Evolutionary conservation across 2,888 invertebrate genomes (phyloP), one percentile per base, ranked within the genome.

Genomic region (Scotopteryx bipunctaria): DNA sequence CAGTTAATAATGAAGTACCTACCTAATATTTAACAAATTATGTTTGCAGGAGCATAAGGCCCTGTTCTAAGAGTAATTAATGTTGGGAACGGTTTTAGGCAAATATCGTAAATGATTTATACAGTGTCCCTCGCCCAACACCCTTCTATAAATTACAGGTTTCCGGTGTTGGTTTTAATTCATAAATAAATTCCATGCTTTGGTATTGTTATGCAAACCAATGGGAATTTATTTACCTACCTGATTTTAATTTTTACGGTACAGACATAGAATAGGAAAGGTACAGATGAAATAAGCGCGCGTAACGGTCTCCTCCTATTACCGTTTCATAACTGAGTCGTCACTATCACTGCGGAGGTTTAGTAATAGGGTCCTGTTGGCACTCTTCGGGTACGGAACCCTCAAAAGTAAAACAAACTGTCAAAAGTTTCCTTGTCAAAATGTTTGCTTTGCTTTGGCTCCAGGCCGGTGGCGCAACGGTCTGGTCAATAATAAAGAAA

Each of bases 71-170:
- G n/a, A n/a, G n/a, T n/a, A n/a, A 69, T 67, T 50, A 64, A 65
- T 63, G 63, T 51, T 44, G 49, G 46, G 51, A 58, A 61, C 61
- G 57, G 56, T 46, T 54, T 57, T 58, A 53, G 55, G 51, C 62
- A 65, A 68, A 68, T 69, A 74, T 68, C 54, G 58, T 59, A 47
- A 61, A 72, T 73, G 69, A 75, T 73, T 73, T 74, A 73, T 67
- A 64, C 57, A 69, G 61, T 67, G 66, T 63, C 72, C 67, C 64
- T 63, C 46, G 59, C 47, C 36, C 46, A 42, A 19, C 58, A 59
- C 61, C 60, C 63, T 70, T 69, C 59, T 67, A 71, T 73, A 75
- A 74, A 74, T 76, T 71, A 71, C 45, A 62, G 58, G 66, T 59
- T 70, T 67, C 54, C 63, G 63, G 57, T 59, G 42, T 52, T 60